These are phyloP conservation scores for Erpobdella octoculata DNA, from an alignment of 2,888 invertebrate genomes.

Conservation along the genomic window DNA sequence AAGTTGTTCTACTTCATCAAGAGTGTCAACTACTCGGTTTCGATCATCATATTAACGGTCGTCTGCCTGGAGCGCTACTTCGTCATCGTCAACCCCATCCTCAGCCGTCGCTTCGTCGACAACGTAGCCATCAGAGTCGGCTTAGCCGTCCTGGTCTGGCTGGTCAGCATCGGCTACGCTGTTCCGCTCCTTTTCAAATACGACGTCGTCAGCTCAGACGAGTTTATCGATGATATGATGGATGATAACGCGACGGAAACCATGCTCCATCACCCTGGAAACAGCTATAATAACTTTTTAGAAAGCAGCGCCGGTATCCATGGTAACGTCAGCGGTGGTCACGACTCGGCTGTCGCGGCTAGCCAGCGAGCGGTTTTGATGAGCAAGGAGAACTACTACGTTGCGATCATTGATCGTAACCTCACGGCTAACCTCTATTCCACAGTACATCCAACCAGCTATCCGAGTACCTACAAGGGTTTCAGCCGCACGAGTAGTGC, in stretches of 20 bases:
- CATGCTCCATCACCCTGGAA: no score
- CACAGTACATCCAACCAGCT: no score
- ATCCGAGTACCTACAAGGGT: no score
- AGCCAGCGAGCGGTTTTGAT: no score
- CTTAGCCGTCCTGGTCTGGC: slow-evolving; percentile 69
- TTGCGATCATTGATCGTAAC: no score
- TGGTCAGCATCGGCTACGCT: slow-evolving; percentile 69
- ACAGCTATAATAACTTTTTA: no score
- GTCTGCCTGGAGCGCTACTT: slow-evolving; percentile 47
- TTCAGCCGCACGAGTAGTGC: no score
- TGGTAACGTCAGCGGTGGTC: no score
- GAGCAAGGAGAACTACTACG: no score
- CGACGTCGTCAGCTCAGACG: slow-evolving; percentile 57
- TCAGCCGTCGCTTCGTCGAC: slow-evolving; percentile 73
- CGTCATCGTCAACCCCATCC: slow-evolving; percentile 64
- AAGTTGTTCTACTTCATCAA: slow-evolving; percentile 84
- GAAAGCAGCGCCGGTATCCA: no score
- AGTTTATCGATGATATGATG: neutral
- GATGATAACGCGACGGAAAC: neutral
- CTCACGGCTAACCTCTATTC: no score
- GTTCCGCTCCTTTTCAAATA: slow-evolving; percentile 8
- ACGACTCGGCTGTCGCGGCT: no score
- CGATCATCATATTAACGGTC: slow-evolving; percentile 78
- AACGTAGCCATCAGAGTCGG: slow-evolving; percentile 65
- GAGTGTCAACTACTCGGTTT: slow-evolving; percentile 78